Evolutionary conservation across 2,113 vertebrate species (phyloP).

Genomic region (Zosterops japonicus): DNA sequence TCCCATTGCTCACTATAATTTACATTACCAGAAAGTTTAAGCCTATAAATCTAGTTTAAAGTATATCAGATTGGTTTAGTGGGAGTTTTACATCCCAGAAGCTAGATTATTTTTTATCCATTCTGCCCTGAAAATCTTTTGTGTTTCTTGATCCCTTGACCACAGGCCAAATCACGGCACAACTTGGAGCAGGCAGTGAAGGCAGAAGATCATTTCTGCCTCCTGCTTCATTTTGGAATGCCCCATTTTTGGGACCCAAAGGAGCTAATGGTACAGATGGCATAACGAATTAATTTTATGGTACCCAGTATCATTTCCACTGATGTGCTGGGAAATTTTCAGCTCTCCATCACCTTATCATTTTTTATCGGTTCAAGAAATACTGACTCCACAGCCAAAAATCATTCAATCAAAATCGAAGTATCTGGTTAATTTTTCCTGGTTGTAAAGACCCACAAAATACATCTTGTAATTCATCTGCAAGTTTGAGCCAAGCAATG

Average conservation of each 20-base stretch:
- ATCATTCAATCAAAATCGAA: background rate
- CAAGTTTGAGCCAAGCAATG: background rate
- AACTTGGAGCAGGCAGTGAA: background rate
- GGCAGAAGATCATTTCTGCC: background rate
- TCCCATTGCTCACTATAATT: background rate
- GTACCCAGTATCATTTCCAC: background rate
- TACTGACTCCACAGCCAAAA: background rate
- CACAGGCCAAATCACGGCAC: background rate
- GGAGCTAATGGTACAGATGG: background rate
- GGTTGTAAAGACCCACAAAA: background rate
- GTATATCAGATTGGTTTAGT: background rate
- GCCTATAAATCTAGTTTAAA: background rate
- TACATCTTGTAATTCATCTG: background rate
- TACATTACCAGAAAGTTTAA: background rate
- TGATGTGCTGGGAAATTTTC: background rate
- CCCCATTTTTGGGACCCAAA: background rate
- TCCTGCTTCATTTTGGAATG: background rate
- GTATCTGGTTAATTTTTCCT: background rate
- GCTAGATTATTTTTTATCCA: background rate
- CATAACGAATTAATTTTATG: background rate
- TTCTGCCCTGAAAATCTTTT: background rate
- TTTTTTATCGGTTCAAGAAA: background rate
- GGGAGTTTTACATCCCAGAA: background rate
- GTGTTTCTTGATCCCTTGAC: background rate
- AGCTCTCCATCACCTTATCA: background rate